Evolutionary conservation across 2,888 invertebrate genomes (phyloP), one percentile per base, ranked within the genome.

Genomic region (Noctua pronuba): DNA sequence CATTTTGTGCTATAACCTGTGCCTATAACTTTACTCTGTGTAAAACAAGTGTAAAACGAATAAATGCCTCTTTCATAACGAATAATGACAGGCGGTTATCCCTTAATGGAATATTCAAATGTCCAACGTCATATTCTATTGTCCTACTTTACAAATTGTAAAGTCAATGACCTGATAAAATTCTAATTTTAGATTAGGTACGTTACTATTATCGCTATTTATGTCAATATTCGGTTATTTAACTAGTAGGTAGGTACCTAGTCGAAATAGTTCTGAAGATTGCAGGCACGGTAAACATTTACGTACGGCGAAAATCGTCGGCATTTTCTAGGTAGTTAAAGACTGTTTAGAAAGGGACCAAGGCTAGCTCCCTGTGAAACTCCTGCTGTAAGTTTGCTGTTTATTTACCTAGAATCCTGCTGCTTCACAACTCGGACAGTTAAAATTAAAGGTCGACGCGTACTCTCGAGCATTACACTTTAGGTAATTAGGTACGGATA

Each of bases 141-240:
- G 79, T n/a, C 46, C 64, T 24, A 72, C 44, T 80, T 74, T n/a
- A 73, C 60, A 5, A 67, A 74, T 31, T 66, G 49, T 68, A 65
- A 73, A 24, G 72, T 80, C 85, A 83, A 69, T 75, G 75, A 80
- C 75, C 83, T 85, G 85, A 85, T 83, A 80, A 85, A 24, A 74
- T 41, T 62, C n/a, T 18, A 35, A 41, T 31, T 31, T 44, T 41
- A 64, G 31, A 21, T 75, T 28, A 76, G 18, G 16, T 18, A 38
- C 24, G 10, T 31, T 41, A 49, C 31, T 6, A 16, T 21, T 13
- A n/a, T 55, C 11, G 55, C 31, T 62, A 41, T 46, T 31, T 60
- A 28, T 24, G 1, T 60, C 35, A 28, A 35, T 5, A 75, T 62
- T 41, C 41, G 31, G 38, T 24, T 49, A 68, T 16, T 46, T 77